Evolutionary conservation across 2,113 vertebrate genomes (phyloP), one percentile per base, ranked within the genome.

Genomic region (Micromys minutus): DNA sequence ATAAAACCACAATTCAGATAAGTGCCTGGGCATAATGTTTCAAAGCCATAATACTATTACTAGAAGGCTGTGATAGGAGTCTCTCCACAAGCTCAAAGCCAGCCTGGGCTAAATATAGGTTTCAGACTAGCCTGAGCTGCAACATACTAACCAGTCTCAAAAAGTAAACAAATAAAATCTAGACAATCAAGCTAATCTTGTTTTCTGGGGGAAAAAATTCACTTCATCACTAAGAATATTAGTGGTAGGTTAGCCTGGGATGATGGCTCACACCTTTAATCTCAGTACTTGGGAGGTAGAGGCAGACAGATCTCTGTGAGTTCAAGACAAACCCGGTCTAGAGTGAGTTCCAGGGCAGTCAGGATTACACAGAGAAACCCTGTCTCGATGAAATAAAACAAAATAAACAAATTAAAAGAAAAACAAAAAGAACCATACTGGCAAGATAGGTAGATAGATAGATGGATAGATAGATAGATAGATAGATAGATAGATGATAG

Each of bases 141-240:
- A 63, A 12, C 65, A 31, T 19, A 21, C 42, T 1, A 50, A 34
- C 19, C 31, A 71, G 65, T 55, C 21, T 71, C 84, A 55, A 26
- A 87, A 59, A 61, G 24, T 17, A 80, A 65, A n/a, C 11, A n/a
- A 55, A 29, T 7, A 71, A 36, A 52, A n/a, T 71, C 34, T 21
- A 87, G 34, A 52, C 45, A 55, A 19, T 61, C 45, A 42, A 90
- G 69, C 61, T 95, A 55, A 76, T 74, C 22, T 94, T 52, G 39
- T 24, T 45, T 89, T 69, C 16, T 94, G 61, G 10, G 67, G 88
- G 65, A 92, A 69, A 89, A 84, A 87, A 84, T n/a, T 45, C 45
- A 9, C 31, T 83, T 76, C 84, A 52, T 85, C 16, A 5, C 52
- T 85, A 59, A 39, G 19, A 92, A 79, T 42, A 83, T 88, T 50